Evolutionary conservation across 2,113 vertebrate species (phyloP).

Genomic region (Mesoclemmys tuberculata): DNA sequence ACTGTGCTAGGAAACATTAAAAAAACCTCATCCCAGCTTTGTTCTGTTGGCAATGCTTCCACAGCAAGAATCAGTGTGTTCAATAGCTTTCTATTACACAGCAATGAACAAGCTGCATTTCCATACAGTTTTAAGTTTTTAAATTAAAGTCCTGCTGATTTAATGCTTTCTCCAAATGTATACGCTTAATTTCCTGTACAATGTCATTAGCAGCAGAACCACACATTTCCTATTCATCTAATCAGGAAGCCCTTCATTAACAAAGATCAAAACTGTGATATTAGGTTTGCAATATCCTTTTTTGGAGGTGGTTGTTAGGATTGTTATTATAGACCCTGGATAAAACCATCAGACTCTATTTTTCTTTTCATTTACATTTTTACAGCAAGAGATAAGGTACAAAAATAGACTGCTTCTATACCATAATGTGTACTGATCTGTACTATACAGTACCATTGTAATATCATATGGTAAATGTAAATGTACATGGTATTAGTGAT

Average conservation of each 20-base stretch:
- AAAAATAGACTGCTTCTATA: neutral
- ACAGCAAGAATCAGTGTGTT: constrained; percentile 73
- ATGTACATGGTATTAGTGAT: constrained; percentile 52
- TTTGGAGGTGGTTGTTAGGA: fast-evolving
- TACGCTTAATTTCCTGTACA: constrained; percentile 85
- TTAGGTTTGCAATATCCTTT: constrained; percentile 42
- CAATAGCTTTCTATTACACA: constrained; percentile 78
- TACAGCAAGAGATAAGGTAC: neutral
- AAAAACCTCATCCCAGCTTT: constrained; percentile 54
- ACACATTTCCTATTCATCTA: constrained; percentile 81
- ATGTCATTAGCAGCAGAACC: constrained; percentile 84
- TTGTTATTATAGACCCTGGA: neutral
- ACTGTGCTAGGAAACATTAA: constrained; percentile 28
- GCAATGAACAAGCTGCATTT: constrained; percentile 82
- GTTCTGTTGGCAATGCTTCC: constrained; percentile 74
- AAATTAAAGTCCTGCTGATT: constrained; percentile 88
- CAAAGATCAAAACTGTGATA: constrained; percentile 76
- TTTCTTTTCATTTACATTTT: constrained; percentile 11
- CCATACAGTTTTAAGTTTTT: constrained; percentile 87
- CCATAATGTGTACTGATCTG: neutral
- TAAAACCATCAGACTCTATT: neutral
- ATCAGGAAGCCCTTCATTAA: constrained; percentile 79
- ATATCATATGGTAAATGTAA: constrained; percentile 34
- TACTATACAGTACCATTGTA: neutral
- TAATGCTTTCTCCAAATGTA: constrained; percentile 85